phyloP scores from a whole-genome alignment of 2,888 invertebrate genomes.

The Zhuqinia jingwanae region DNA sequence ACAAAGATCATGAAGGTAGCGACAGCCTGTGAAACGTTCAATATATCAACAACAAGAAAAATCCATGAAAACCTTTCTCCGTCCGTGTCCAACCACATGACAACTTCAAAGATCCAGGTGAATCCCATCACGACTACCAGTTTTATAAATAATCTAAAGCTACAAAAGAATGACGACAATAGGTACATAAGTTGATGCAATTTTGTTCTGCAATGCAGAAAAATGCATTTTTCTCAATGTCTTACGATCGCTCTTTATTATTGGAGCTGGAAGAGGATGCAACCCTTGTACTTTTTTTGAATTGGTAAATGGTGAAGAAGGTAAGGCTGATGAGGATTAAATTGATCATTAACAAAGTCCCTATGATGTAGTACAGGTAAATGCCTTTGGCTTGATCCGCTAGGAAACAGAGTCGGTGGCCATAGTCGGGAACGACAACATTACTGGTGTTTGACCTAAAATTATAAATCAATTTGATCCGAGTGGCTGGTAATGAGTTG shows the following conservation, averaged over 20 bases:
- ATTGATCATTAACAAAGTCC: constrained; percentile 72
- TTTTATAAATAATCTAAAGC: constrained; percentile 75
- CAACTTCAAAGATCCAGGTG: constrained; percentile 75
- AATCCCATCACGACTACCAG: constrained; percentile 78
- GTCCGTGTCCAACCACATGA: constrained; percentile 65
- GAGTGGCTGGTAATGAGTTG: background rate
- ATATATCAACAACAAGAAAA: constrained; percentile 72
- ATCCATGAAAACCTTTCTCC: constrained; percentile 60
- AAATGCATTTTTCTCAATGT: too few species aligned
- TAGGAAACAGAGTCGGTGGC: constrained; percentile 70
- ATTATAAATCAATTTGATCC: background rate
- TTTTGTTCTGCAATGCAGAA: too few species aligned
- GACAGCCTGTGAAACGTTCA: constrained; percentile 76
- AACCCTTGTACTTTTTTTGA: constrained; percentile 69
- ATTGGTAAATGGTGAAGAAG: constrained; percentile 70
- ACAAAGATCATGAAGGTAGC: constrained; percentile 78
- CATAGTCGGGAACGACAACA: constrained; percentile 77
- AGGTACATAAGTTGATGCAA: too few species aligned
- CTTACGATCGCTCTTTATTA: constrained; percentile 64
- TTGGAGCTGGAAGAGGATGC: constrained; percentile 58
- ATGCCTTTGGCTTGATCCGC: constrained; percentile 72
- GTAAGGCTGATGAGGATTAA: constrained; percentile 71
- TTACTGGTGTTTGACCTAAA: constrained; percentile 66
- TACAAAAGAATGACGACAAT: too few species aligned
- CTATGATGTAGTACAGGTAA: constrained; percentile 77